Base-by-base conservation (phyloP, 1,140 invertebrate genomes). In the Proales similis region DNA sequence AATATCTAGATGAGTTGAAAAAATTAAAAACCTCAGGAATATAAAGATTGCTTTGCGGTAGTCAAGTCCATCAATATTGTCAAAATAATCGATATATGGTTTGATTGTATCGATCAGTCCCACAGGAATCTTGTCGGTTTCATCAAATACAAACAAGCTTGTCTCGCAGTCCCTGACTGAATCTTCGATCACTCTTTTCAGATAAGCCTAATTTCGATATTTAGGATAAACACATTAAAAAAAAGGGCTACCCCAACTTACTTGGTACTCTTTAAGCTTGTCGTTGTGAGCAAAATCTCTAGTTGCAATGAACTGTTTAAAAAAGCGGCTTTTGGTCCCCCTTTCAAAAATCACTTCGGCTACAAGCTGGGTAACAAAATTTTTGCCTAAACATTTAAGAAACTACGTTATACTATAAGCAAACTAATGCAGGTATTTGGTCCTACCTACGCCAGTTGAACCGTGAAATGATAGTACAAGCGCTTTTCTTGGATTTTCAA, bases 121-220 rank as follows among this genome's bases (percentile, higher is more conserved):
- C 14, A 80, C 70, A 4, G 88, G 86, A 81, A 95, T 89, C 74
- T 93, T 90, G 72, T 97, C 88, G 6, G 95, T 84, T 79, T 97
- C 93, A 78, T 98, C 93, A 79, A 98, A 94, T 65, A 97, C 85
- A 72, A 97, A 94, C 24, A 96, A 67, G 0, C 87, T 85, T 47
- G 78, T 77, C 11, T 80, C 77, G 78, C 92, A 97, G 9, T 71
- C 67, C 32, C 72, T 72, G 6, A 91, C 79, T 68, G 81, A 80
- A 0, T 72, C 71, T 64, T 77, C 73, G 33, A 90, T 81, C 69
- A 79, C 77, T 1, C 76, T 64, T 48, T 77, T 70, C 7, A 88
- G 67, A 66, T 79, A 67, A 22, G 72, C 68, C 84, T 86, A 66
- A 63, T n/a, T n/a, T n/a, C n/a, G n/a, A n/a, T n/a, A n/a, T n/a